A percentile compares a stretch with the other conserved stretches of the same genome.
These are phyloP conservation scores for Barnardius zonarius DNA, from an alignment of 2,113 vertebrate genomes.

Conservation along the genomic window DNA sequence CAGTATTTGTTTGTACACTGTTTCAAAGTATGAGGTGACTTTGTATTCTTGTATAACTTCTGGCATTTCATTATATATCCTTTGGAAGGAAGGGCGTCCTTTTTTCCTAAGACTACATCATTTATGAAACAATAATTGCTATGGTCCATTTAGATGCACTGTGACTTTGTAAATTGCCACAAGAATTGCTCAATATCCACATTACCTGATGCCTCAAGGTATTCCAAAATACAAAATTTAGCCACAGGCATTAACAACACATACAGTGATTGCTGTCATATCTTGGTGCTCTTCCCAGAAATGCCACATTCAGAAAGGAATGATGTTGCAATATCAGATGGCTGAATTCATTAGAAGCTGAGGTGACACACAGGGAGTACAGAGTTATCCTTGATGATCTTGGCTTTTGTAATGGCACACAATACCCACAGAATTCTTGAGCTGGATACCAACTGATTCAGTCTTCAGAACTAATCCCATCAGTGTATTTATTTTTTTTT, in stretches of 20 bases:
- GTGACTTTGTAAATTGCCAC: slow-evolving; percentile 2
- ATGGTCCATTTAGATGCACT: neutral
- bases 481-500: neutral
- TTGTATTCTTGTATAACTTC: neutral
- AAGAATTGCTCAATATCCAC: neutral
- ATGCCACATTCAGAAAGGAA: slow-evolving; percentile 34
- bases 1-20: neutral
- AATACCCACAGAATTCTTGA: neutral
- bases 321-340: slow-evolving; percentile 29
- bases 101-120: neutral
- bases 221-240: slow-evolving; percentile 1
- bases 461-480: neutral
- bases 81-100: neutral
- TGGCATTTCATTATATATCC: neutral
- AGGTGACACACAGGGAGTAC: neutral
- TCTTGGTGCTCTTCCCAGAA: slow-evolving; percentile 57
- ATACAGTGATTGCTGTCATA: slow-evolving; percentile 27
- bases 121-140: slow-evolving; percentile 14
- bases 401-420: neutral
- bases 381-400: neutral
- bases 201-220: neutral
- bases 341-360: slow-evolving; percentile 2
- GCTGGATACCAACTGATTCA: neutral
- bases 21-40: neutral
- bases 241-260: slow-evolving; percentile 37